Evolutionary conservation across 2,888 invertebrate species (phyloP).

Genomic region (Heliothis peltigera): DNA sequence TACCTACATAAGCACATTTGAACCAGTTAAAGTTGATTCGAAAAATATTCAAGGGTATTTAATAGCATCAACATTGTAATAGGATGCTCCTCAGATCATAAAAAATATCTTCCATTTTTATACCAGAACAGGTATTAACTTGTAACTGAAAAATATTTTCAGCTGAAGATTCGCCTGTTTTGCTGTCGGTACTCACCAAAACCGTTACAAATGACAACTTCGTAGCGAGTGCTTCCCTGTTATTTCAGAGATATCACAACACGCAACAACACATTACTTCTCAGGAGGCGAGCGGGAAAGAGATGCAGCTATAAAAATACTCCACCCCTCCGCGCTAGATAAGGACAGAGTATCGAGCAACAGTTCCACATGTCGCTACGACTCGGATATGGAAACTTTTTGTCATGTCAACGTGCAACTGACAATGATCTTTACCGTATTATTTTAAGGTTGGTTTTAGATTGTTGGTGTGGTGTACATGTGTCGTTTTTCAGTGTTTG

Average conservation of each 20-base stretch:
- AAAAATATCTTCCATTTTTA: not conserved
- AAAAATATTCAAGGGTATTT: no score
- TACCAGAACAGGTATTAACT: not conserved
- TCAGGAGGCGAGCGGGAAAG: slow-evolving; percentile 82
- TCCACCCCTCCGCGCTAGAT: slow-evolving; percentile 70
- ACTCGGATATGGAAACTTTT: slow-evolving; percentile 66
- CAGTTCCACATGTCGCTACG: slow-evolving; percentile 81
- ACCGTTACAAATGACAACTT: slow-evolving; percentile 90
- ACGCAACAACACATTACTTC: slow-evolving; percentile 90
- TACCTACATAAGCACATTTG: no score
- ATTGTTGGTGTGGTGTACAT: slow-evolving; percentile 48
- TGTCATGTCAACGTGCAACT: slow-evolving; percentile 22
- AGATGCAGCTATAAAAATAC: slow-evolving; percentile 82
- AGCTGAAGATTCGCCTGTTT: slow-evolving; percentile 45
- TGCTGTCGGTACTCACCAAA: slow-evolving; percentile 79
- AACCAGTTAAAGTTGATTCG: no score
- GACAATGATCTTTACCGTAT: slow-evolving; percentile 57
- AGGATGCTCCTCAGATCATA: not conserved
- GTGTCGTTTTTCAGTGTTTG: slow-evolving; percentile 68
- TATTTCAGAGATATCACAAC: slow-evolving; percentile 91
- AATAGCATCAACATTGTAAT: no score
- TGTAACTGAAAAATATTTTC: not conserved
- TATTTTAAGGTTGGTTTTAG: slow-evolving; percentile 58
- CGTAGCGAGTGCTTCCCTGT: slow-evolving; percentile 90
- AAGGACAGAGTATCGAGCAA: slow-evolving; percentile 81